These are phyloP conservation scores for Enteromius argenteus DNA, from an alignment of 2,797 vertebrate species.

Conservation along the genomic window DNA sequence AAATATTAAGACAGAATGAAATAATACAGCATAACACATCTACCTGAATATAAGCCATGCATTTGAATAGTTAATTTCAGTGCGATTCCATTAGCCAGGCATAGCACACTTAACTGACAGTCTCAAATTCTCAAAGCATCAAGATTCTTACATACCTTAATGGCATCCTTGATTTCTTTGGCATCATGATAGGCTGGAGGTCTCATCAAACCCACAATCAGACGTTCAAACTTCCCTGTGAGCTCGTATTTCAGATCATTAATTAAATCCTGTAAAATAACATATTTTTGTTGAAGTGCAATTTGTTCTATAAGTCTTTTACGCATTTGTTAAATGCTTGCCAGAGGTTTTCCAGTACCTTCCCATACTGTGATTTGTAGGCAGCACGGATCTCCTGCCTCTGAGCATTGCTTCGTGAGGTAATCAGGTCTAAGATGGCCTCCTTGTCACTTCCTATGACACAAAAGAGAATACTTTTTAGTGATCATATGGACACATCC, in stretches of 20 bases:
- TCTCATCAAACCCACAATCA: constrained; percentile 94
- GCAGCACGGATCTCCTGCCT: constrained; percentile 86
- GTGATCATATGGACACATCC: neutral
- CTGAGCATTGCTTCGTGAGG: constrained; percentile 90
- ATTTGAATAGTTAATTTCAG: neutral
- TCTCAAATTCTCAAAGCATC: neutral
- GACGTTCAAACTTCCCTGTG: constrained; percentile 94
- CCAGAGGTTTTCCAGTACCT: constrained; percentile 78
- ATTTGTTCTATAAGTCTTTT: neutral
- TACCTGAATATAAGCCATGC: neutral
- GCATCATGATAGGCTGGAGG: constrained; percentile 89
- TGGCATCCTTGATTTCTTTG: constrained; percentile 94
- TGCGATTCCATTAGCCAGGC: neutral
- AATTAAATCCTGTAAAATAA: constrained; percentile 87
- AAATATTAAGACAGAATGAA: neutral
- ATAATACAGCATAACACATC: constrained; percentile 3
- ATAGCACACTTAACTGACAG: neutral
- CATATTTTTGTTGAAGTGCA: neutral
- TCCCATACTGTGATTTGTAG: constrained; percentile 92
- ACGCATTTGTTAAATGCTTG: neutral
- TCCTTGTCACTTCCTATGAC: constrained; percentile 93
- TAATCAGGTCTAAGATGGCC: constrained; percentile 91
- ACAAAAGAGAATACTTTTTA: constrained; percentile 4
- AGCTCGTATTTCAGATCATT: constrained; percentile 95
- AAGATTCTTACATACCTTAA: constrained; percentile 80